A percentile compares a stretch with the other conserved stretches of the same genome.
Conservation (phyloP, 2,888 invertebrate genomes). For the Hirudinaria manillensis region DNA sequence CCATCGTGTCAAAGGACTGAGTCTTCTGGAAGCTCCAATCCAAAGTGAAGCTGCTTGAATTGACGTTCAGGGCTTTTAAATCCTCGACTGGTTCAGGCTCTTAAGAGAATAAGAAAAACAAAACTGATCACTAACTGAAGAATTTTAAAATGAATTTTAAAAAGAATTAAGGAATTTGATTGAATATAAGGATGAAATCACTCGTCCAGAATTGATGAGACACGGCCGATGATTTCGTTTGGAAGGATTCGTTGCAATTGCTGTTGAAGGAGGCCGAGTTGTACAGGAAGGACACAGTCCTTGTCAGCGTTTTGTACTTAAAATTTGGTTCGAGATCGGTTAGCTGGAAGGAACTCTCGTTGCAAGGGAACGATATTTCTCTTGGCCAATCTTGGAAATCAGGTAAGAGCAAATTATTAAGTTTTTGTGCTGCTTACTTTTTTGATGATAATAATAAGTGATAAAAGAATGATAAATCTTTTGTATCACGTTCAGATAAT, state of each 20-base stretch:
- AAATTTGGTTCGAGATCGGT: conserved; percentile 3
- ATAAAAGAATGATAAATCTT: too few relatives aligned
- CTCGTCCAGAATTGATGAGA: conserved; percentile 9
- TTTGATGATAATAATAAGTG: too few relatives aligned
- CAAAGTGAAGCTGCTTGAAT: conserved; percentile 7
- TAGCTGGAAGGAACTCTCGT: background rate
- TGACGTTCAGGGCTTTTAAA: background rate
- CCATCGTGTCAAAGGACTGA: background rate
- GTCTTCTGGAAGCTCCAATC: conserved; percentile 4
- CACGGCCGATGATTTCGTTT: too few relatives aligned
- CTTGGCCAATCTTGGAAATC: background rate
- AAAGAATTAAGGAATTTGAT: too few relatives aligned
- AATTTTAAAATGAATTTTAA: background rate
- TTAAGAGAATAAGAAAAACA: background rate
- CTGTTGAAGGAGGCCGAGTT: background rate
- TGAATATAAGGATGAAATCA: background rate
- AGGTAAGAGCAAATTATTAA: too few relatives aligned
- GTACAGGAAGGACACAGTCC: background rate
- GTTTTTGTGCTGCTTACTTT: too few relatives aligned
- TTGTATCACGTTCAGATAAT: too few relatives aligned
- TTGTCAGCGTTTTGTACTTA: background rate
- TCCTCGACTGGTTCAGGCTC: background rate
- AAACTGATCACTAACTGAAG: background rate
- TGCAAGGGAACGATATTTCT: background rate
- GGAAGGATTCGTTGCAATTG: too few relatives aligned